Evolutionary conservation across 2,113 vertebrate genomes (phyloP), one percentile per base, ranked within the genome.

Genomic region (Phaethon lepturus): DNA sequence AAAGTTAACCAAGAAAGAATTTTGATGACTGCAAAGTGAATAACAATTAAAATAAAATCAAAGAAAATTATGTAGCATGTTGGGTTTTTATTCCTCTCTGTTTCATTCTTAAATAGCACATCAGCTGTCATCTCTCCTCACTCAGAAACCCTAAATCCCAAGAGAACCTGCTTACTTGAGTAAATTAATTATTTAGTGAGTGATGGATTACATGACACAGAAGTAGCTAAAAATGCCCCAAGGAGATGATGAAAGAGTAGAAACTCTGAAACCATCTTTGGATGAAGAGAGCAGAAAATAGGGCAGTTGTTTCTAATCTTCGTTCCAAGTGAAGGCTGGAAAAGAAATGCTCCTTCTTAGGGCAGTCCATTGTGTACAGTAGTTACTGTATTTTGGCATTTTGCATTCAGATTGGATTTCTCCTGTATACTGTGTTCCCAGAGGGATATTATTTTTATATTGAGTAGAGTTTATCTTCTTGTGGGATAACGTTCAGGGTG

Each of bases 111-210:
- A 89, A 62, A 63, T n/a, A 88, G 55, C 44, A 74, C 68, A 82
- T 96, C 82, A 93, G 23, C 62, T 92, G 81, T 95, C 96, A 87
- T 64, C 19, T 79, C 49, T 91, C 24, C 62, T 95, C 88, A 78
- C 35, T 89, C 68, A 84, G 84, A 96, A 96, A 79, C 29, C 45
- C 13, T 56, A 91, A 95, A 73, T 28, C 86, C 40, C 78, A 64
- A 23, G 60, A 91, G 94, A 60, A 40, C 13, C 47, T 88, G 8
- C 76, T 92, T 96, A 90, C 81, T 96, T 78, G 81, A 78, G 53
- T 93, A 96, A 95, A 97, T 98, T 93, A 97, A 95, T 97, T 97
- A 97, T 97, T 97, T 96, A 96, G 49, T 78, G 68, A 95, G 31
- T 93, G 81, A 92, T 82, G 86, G 88, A 95, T 97, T 96, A 68